Conservation (phyloP, 2,888 invertebrate species). For the Cephus pulcher region DNA sequence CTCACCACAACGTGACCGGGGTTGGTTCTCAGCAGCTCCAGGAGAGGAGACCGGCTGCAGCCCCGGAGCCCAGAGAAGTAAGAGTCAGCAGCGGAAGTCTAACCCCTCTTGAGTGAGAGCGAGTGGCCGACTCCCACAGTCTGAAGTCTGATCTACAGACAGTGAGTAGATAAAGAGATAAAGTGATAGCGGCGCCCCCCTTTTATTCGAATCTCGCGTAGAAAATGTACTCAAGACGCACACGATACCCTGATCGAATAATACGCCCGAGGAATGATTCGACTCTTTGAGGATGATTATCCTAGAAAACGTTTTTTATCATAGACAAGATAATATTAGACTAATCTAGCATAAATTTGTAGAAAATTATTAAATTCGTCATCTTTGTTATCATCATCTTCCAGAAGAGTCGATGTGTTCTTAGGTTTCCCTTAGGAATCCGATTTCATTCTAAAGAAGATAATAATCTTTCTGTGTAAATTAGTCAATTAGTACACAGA, state of each 20-base stretch:
- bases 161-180: constrained; percentile 63
- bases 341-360: not conserved
- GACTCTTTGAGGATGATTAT: constrained; percentile 3
- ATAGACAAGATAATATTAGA: not conserved
- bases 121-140: constrained; percentile 66
- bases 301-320: not conserved
- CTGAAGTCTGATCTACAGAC: constrained; percentile 64
- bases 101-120: constrained; percentile 65
- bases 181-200: constrained; percentile 47
- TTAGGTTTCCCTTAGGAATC: not conserved
- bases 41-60: constrained; percentile 58
- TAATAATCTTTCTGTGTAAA: not conserved
- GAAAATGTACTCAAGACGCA: constrained; percentile 3
- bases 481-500: not conserved
- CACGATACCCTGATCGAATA: not conserved
- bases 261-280: constrained; percentile 9
- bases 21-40: constrained; percentile 43
- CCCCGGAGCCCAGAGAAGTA: constrained; percentile 70
- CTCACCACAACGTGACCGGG: constrained; percentile 49
- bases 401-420: not conserved
- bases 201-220: constrained; percentile 17
- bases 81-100: constrained; percentile 66
- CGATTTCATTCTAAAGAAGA: not conserved
- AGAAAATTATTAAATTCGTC: not conserved
- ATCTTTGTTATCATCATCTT: not conserved